Base-by-base conservation (phyloP, 92 coral and sea anemone species). In the Phymanthus crucifer region DNA sequence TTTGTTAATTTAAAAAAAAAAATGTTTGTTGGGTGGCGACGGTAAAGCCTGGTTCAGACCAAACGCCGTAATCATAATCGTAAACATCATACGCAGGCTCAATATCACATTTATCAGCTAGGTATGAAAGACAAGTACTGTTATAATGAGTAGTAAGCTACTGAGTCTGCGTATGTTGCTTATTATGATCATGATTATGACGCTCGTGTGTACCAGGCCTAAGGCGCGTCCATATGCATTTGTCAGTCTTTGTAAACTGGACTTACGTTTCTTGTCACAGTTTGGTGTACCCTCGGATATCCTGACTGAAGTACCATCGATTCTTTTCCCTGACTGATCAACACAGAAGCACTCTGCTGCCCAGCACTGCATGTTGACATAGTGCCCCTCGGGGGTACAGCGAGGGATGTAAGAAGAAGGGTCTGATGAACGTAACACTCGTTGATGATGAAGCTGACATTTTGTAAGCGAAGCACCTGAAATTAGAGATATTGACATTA, bases 381-480 rank as follows among this genome's bases (percentile, higher is more conserved):
- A 92, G 75, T 82, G 26, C 29, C 97, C 97, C 68, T 89, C 93
- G 19, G 90, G 83, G 54, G 76, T 79, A 61, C 93, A 89, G 17
- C 85, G 90, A 19, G 93, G 93, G 68, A 74, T 47, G 66, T 73
- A 82, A 13, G 86, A 40, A 29, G 77, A 61, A 2, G 61, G 47
- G 2, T 38, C 71, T 9, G 73, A 66, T 45, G 18, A 32, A 40
- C 86, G 58, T 34, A 85, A 57, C 17, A 79, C 72, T 52, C 80
- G 23, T 74, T 82, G 86, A 72, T 82, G 75, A 23, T 74, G 86
- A 52, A 27, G 46, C 47, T 82, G 86, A 46, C 86, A 82, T 32
- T 46, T 23, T 40, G 79, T 82, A 13, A 82, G 56, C 6, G 76
- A 34, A 16, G 79, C 32, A 45, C 66, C 86, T 82, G 73, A 10